Evolutionary conservation across 2,888 invertebrate species (phyloP), one percentile per base, ranked within the genome.

Genomic region (Cheilosia urbana): DNA sequence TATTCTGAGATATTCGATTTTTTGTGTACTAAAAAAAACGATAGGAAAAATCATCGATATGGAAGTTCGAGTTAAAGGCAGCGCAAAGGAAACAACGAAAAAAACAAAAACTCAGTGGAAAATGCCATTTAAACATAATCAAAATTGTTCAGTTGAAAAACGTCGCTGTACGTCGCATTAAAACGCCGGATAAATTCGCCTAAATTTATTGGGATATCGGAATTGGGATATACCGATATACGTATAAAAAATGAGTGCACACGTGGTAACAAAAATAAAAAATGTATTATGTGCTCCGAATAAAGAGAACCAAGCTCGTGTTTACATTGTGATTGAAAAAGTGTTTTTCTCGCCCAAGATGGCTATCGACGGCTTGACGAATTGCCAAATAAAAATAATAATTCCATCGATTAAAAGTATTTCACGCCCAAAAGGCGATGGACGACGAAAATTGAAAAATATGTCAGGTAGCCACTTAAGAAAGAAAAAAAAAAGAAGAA

Each of bases 1-100:
- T 92, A 91, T 91, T 91, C 90, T 91, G 90, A 92, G 92, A 92
- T 92, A 92, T 92, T 91, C 91, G 91, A 91, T 91, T 87, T 69
- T 77, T 87, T 73, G 73, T 84, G 87, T 90, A 89, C 90, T 88
- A 82, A 88, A 88, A 88, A 87, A 71, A 87, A 71, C 83, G 90
- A 91, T 91, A 91, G 91, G 90, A 90, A 91, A 90, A 90, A 90
- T 89, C 89, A 89, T 88, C 76, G 84, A 87, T 85, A 78, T 76
- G 75, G 71, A 84, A 71, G 83, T 79, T 66, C 37, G 40, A 75
- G 75, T 84, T 81, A 72, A 76, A 85, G 69, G 51, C 75, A 58
- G 34, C 49, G 51, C 21, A 66, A 63, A 73, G 21, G 40, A 66
- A 72, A 57, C 75, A 79, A 51, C 71, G 63, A 57, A 66, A 51